Evolutionary conservation across 2,888 invertebrate species (phyloP).

Genomic region (Caprella mutica): DNA sequence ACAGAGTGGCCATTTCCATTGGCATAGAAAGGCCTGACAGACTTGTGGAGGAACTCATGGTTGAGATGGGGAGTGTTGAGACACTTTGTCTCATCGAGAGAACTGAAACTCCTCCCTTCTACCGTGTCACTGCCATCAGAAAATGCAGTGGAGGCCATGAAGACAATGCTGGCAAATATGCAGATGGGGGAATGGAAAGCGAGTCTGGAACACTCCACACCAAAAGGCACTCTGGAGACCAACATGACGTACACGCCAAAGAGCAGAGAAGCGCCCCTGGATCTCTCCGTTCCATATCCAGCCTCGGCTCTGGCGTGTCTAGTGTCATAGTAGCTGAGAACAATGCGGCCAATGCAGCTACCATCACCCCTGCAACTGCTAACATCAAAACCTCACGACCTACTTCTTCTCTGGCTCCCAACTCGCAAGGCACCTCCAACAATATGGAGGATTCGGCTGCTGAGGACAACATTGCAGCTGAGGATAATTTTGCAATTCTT

Average conservation of each 20-base stretch:
- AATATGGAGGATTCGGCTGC: conserved; percentile 13
- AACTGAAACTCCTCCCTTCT: conserved; percentile 96
- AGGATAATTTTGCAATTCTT: conserved; percentile 37
- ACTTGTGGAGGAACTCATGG: conserved; percentile 91
- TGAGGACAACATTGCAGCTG: conserved; percentile 18
- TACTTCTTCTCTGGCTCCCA: conserved; percentile 24
- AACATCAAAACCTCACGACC: conserved; percentile 14
- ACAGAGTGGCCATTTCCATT: conserved; percentile 83
- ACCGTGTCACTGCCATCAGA: conserved; percentile 52
- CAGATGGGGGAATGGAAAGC: conserved; percentile 44
- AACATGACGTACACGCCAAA: conserved; percentile 22
- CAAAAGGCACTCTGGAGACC: conserved; percentile 66
- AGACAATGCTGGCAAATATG: conserved; percentile 22
- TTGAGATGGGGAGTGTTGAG: conserved; percentile 92
- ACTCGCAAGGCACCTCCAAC: conserved; percentile 13
- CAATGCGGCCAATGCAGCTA: neutral
- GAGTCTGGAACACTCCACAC: conserved; percentile 95
- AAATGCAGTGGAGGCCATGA: conserved; percentile 59
- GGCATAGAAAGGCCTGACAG: conserved; percentile 84
- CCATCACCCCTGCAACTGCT: neutral
- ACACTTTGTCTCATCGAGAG: conserved; percentile 89
- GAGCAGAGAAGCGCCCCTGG: conserved; percentile 33
- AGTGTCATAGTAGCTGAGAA: conserved; percentile 30
- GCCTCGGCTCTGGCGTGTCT: conserved; percentile 29
- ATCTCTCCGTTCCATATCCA: conserved; percentile 28